Percentiles rank a stretch among this genome's conserved stretches.
These are phyloP conservation scores for Lottia scabra DNA, from an alignment of 2,888 invertebrate genomes.

Conservation along the genomic window DNA sequence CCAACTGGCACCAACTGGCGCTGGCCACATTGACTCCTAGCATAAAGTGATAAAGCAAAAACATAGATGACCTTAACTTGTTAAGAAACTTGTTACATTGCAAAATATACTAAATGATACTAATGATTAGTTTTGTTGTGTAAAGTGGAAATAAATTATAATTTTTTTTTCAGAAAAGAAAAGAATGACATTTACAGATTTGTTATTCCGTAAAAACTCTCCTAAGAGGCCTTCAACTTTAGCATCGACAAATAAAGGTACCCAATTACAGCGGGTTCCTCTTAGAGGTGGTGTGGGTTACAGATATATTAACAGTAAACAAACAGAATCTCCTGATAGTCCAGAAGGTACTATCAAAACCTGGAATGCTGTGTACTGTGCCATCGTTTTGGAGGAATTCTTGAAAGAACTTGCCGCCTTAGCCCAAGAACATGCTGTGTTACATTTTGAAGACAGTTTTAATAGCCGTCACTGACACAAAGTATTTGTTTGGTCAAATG, in stretches of 20 bases:
- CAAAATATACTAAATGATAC: too few relatives aligned
- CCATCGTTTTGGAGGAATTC: slow-evolving; percentile 94
- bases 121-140: too few relatives aligned
- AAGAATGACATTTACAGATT: slow-evolving; percentile 51
- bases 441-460: slow-evolving; percentile 47
- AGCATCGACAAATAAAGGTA: slow-evolving; percentile 19
- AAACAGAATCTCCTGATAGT: slow-evolving; percentile 30
- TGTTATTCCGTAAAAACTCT: slow-evolving; percentile 50
- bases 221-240: slow-evolving; percentile 16
- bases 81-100: too few relatives aligned
- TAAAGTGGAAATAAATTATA: too few relatives aligned
- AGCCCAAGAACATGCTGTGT: slow-evolving; percentile 88
- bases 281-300: slow-evolving; percentile 45
- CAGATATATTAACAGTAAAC: slow-evolving; percentile 50
- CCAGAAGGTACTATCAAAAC: slow-evolving; percentile 60
- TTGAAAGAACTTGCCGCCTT: slow-evolving; percentile 94
- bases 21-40: too few relatives aligned
- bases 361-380: slow-evolving; percentile 77
- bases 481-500: too few relatives aligned
- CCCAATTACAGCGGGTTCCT: slow-evolving; percentile 42
- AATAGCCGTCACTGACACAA: slow-evolving; percentile 23
- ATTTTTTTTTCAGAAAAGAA: slow-evolving; percentile 56
- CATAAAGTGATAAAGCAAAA: too few relatives aligned
- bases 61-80: too few relatives aligned
- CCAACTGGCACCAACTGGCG: too few relatives aligned